phyloP scores from a whole-genome alignment of 1,140 invertebrate species.

The Microvelia longipes region DNA sequence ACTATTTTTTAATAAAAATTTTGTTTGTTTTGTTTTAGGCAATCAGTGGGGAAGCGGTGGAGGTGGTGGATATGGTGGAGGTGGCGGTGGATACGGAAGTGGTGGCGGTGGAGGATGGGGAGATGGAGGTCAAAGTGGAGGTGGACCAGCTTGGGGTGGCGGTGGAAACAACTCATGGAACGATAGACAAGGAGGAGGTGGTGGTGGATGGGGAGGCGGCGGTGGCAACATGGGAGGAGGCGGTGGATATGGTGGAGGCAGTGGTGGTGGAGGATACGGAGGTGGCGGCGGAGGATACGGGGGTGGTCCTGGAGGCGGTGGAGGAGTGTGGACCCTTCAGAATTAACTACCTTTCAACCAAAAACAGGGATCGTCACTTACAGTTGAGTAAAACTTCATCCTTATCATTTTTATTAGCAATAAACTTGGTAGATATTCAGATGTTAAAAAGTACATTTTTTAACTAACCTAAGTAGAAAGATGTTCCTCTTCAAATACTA shows the following conservation, averaged over 20 bases:
- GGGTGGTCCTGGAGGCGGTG: too few relatives aligned
- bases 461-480: too few relatives aligned
- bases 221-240: slow-evolving; percentile 2
- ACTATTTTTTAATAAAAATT: background rate
- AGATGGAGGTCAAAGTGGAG: background rate
- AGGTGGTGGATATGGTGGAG: slow-evolving; percentile 8
- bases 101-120: slow-evolving; percentile 5
- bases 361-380: too few relatives aligned
- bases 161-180: slow-evolving; percentile 19
- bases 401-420: too few relatives aligned
- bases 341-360: too few relatives aligned
- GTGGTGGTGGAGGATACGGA: slow-evolving; percentile 5
- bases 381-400: too few relatives aligned
- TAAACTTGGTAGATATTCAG: too few relatives aligned
- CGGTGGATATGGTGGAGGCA: slow-evolving; percentile 2
- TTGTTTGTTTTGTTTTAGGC: background rate
- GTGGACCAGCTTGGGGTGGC: slow-evolving; percentile 6
- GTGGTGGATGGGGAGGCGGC: slow-evolving; percentile 14
- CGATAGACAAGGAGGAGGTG: slow-evolving; percentile 1
- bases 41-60: slow-evolving; percentile 4
- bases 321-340: too few relatives aligned
- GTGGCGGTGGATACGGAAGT: background rate
- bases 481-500: too few relatives aligned
- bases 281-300: slow-evolving; percentile 11
- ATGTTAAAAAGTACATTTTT: too few relatives aligned